These are phyloP conservation scores for Polyodon spathula DNA, from an alignment of 2,113 vertebrate genomes.

Conservation along the genomic window DNA sequence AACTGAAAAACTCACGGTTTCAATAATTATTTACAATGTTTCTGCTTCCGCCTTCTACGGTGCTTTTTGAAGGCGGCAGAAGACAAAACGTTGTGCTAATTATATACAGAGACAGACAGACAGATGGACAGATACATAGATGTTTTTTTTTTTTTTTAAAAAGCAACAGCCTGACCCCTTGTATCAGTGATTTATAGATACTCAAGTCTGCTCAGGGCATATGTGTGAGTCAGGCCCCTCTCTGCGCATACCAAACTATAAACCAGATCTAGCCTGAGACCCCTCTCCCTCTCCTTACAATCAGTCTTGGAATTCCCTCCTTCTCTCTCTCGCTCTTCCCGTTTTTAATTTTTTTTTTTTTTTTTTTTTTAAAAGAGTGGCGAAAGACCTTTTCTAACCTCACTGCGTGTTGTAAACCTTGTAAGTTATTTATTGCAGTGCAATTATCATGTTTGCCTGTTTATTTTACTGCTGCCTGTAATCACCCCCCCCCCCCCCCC, in stretches of 20 bases:
- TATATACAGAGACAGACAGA: too few relatives aligned
- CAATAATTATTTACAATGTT: too few relatives aligned
- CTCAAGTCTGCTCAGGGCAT: not conserved
- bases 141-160: too few relatives aligned
- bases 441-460: not conserved
- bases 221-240: not conserved
- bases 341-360: not conserved
- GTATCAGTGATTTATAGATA: not conserved
- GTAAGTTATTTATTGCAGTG: conserved; percentile 12
- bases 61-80: too few relatives aligned
- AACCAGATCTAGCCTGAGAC: not conserved
- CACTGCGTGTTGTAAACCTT: conserved; percentile 1
- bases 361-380: not conserved
- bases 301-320: not conserved
- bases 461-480: not conserved
- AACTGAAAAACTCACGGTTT: too few relatives aligned
- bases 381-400: not conserved
- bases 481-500: not conserved
- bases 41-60: too few relatives aligned
- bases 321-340: not conserved
- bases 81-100: too few relatives aligned
- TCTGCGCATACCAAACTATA: not conserved
- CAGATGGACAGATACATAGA: too few relatives aligned
- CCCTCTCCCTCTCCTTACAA: not conserved
- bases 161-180: conserved; percentile 6